Percentiles rank a stretch among this genome's conserved stretches.
Conservation (phyloP, 2,797 vertebrate species). For the Hoplostethus atlanticus region DNA sequence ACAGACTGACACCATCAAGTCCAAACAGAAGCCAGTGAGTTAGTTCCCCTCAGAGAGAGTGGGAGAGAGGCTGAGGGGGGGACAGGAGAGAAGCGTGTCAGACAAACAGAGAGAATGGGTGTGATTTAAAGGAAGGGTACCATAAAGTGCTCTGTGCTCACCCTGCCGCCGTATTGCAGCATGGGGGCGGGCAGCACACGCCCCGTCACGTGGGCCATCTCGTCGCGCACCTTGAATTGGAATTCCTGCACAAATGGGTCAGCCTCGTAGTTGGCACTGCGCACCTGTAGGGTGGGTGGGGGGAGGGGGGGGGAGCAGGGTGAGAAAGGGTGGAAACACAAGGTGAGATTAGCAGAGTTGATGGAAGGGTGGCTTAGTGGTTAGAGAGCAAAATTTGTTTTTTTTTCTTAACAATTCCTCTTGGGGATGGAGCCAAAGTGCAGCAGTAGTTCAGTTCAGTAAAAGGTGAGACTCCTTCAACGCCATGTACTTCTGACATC, state of each 20-base stretch:
- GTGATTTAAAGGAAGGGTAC: conserved; percentile 85
- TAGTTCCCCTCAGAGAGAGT: conserved; percentile 68
- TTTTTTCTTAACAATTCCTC: too few species aligned
- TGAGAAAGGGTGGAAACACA: not conserved
- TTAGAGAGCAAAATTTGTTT: too few species aligned
- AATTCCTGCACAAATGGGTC: conserved; percentile 99
- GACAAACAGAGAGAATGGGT: conserved; percentile 81
- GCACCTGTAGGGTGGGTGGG: conserved; percentile 86
- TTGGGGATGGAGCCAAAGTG: too few species aligned
- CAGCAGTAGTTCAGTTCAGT: too few species aligned
- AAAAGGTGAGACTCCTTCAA: too few species aligned
- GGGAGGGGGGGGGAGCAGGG: not conserved
- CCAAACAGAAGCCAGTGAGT: conserved; percentile 71
- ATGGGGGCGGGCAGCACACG: conserved; percentile 98
- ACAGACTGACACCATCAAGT: conserved; percentile 44
- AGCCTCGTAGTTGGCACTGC: conserved; percentile 98
- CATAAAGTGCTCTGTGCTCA: conserved; percentile 90
- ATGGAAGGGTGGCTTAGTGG: not conserved
- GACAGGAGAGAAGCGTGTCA: conserved; percentile 48
- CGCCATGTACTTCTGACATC: too few species aligned
- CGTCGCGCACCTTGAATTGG: conserved; percentile 98
- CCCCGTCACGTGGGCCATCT: conserved; percentile 99
- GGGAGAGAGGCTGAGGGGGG: conserved; percentile 39
- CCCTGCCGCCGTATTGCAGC: conserved; percentile 99
- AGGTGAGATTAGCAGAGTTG: not conserved